Percentiles rank a stretch among this genome's conserved stretches.
Evolutionary conservation across 2,888 invertebrate species (phyloP).

Genomic region (Mythimna impura): DNA sequence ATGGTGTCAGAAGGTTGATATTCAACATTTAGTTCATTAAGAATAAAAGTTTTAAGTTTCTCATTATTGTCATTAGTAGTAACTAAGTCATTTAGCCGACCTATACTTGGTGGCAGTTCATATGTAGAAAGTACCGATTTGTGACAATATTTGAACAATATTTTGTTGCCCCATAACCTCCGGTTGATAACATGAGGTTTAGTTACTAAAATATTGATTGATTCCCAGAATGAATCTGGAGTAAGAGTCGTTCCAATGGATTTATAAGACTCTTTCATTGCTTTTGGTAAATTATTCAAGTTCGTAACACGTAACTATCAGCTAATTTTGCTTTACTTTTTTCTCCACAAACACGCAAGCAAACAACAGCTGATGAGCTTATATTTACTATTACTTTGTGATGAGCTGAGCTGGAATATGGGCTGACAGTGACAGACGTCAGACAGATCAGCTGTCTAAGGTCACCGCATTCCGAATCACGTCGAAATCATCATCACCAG

Average conservation of each 20-base stretch:
- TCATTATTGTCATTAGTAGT: slow-evolving; percentile 62
- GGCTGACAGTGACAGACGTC: neutral
- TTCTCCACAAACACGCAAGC: neutral
- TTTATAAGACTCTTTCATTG: slow-evolving; percentile 45
- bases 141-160: slow-evolving; percentile 68
- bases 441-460: neutral
- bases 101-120: slow-evolving; percentile 58
- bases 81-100: slow-evolving; percentile 56
- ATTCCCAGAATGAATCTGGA: slow-evolving; percentile 90
- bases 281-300: neutral
- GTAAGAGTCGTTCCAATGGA: slow-evolving; percentile 45
- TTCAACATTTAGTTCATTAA: slow-evolving; percentile 57
- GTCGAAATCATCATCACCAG: too few species aligned
- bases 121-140: slow-evolving; percentile 52
- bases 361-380: too few species aligned
- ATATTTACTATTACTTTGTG: too few species aligned
- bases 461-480: too few species aligned
- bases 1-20: slow-evolving; percentile 24
- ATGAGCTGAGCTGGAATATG: neutral
- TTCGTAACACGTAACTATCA: neutral
- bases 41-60: slow-evolving; percentile 43
- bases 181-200: slow-evolving; percentile 94
- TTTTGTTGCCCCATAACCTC: slow-evolving; percentile 91
- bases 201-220: slow-evolving; percentile 91
- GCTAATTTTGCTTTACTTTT: neutral